phyloP scores from a whole-genome alignment of 2,888 invertebrate genomes.

The Scaptomyza reducta region DNA sequence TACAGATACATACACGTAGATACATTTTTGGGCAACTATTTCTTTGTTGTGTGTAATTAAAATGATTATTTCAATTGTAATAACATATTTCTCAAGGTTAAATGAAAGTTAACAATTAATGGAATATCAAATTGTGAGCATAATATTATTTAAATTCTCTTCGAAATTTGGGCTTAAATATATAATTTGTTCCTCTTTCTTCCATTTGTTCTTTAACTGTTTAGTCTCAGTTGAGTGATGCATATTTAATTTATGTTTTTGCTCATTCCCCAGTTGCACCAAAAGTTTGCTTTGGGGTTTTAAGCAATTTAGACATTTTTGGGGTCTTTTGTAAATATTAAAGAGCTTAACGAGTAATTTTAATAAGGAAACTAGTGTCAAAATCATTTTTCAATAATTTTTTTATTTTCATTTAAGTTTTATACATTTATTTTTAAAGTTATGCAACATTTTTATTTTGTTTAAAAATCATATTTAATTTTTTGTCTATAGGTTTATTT shows the following conservation, averaged over 20 bases:
- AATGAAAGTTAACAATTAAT: constrained; percentile 14
- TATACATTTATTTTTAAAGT: no score
- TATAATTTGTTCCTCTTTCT: neutral
- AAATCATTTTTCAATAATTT: neutral
- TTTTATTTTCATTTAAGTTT: neutral
- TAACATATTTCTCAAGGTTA: constrained; percentile 27
- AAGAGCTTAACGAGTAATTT: neutral
- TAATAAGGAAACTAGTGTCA: neutral
- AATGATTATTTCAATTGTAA: constrained; percentile 20
- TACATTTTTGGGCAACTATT: neutral
- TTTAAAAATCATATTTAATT: no score
- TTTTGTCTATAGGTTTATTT: no score
- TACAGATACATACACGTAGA: neutral
- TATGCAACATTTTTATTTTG: no score
- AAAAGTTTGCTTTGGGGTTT: neutral
- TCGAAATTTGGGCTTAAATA: neutral
- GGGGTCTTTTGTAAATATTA: neutral
- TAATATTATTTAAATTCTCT: neutral
- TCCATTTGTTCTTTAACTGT: no score
- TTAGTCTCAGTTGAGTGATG: neutral
- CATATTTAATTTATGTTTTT: neutral
- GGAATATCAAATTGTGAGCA: neutral
- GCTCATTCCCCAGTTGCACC: neutral
- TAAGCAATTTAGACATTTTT: neutral
- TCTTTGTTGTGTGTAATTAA: constrained; percentile 19